Evolutionary conservation across 2,113 vertebrate genomes (phyloP).

Genomic region (Microcebus jonahi): DNA sequence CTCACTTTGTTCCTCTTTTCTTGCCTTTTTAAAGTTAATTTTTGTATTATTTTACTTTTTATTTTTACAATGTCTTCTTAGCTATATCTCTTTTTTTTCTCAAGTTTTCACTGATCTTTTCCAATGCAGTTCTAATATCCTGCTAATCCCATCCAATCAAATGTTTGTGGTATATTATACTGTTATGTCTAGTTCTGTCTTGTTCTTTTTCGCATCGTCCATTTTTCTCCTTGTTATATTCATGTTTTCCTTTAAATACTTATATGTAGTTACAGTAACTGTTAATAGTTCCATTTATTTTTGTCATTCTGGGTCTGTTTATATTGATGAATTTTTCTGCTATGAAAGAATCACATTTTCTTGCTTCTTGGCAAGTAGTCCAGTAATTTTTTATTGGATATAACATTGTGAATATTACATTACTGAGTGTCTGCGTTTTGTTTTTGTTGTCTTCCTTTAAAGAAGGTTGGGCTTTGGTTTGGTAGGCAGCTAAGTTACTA

Average conservation of each 20-base stretch:
- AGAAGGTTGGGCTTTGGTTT: background rate
- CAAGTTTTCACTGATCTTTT: background rate
- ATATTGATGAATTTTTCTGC: slow-evolving; percentile 4
- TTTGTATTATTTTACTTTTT: slow-evolving; percentile 7
- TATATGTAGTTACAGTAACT: background rate
- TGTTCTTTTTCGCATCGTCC: background rate
- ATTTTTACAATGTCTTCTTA: slow-evolving; percentile 20
- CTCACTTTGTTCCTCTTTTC: background rate
- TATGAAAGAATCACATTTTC: background rate
- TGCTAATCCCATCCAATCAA: background rate
- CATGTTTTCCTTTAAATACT: slow-evolving; percentile 24
- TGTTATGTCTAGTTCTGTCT: background rate
- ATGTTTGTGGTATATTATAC: background rate
- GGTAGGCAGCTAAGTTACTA: background rate
- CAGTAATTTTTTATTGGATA: background rate
- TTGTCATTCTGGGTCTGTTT: slow-evolving; percentile 9
- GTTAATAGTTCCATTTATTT: background rate
- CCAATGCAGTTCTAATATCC: background rate
- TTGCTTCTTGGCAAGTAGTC: background rate
- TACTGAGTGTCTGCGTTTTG: background rate
- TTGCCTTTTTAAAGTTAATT: background rate
- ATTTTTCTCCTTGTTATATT: background rate
- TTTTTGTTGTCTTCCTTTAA: slow-evolving; percentile 24
- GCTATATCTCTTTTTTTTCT: background rate
- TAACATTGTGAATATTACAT: background rate